These are phyloP conservation scores for Cataglyphis rosenhaueri DNA, from an alignment of 2,888 invertebrate species.

Conservation along the genomic window DNA sequence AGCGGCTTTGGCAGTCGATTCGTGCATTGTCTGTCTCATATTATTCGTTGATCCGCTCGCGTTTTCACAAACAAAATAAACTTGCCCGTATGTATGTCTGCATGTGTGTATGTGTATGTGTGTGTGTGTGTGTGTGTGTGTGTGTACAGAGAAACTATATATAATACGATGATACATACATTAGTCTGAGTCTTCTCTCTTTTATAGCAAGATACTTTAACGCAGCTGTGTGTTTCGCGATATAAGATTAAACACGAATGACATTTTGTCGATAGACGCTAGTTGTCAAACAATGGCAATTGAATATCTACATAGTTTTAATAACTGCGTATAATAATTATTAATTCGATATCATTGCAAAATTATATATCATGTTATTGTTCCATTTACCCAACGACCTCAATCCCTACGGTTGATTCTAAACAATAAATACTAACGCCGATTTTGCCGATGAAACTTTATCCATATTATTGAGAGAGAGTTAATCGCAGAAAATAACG, in stretches of 20 bases:
- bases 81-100: not conserved
- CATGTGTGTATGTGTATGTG: not conserved
- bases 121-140: not conserved
- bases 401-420: not conserved
- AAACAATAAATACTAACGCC: not conserved
- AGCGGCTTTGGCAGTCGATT: constrained; percentile 50
- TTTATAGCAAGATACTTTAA: constrained; percentile 6
- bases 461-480: not conserved
- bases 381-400: not conserved
- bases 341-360: constrained; percentile 1
- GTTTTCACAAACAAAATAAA: constrained; percentile 49
- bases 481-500: not conserved
- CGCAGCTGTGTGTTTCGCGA: not conserved
- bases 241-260: constrained; percentile 17
- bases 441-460: not conserved
- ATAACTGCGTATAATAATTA: not conserved
- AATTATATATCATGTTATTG: constrained; percentile 11
- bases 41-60: constrained; percentile 50
- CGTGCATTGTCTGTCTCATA: constrained; percentile 43
- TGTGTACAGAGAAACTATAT: not conserved
- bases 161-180: not conserved
- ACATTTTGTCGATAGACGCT: not conserved
- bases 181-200: constrained; percentile 17
- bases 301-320: constrained; percentile 2
- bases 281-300: not conserved